Evolutionary conservation across 2,888 invertebrate species (phyloP).

Genomic region (Meiosimyza platycephala): DNA sequence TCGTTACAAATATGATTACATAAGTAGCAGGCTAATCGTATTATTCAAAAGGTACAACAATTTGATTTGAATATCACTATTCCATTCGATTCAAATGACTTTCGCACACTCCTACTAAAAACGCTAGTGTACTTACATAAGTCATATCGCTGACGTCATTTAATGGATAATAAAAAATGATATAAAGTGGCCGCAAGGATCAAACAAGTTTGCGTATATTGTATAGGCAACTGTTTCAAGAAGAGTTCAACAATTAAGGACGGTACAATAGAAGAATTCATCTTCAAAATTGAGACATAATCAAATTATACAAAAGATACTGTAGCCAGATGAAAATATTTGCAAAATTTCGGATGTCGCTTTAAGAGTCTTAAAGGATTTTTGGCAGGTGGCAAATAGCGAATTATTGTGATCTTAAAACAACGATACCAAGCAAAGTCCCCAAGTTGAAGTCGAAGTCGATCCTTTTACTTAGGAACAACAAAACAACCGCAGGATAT

Average conservation of each 20-base stretch:
- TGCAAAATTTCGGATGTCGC: slow-evolving; percentile 24
- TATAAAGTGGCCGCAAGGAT: background rate
- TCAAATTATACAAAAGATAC: background rate
- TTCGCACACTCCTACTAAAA: too few relatives aligned
- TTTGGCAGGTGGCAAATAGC: slow-evolving; percentile 49
- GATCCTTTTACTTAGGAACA: background rate
- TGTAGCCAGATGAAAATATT: slow-evolving; percentile 7
- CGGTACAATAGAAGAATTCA: background rate
- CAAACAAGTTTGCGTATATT: too few relatives aligned
- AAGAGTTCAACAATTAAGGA: background rate
- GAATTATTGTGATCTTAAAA: slow-evolving; percentile 43
- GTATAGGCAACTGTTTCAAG: too few relatives aligned
- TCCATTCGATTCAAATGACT: too few relatives aligned
- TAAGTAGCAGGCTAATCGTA: too few relatives aligned
- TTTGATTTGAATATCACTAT: too few relatives aligned
- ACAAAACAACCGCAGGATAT: slow-evolving; percentile 45
- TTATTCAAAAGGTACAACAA: too few relatives aligned
- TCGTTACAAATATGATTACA: too few relatives aligned
- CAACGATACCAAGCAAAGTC: background rate
- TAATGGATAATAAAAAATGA: slow-evolving; percentile 34
- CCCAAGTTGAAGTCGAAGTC: slow-evolving; percentile 16
- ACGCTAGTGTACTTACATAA: background rate
- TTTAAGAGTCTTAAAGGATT: slow-evolving; percentile 31
- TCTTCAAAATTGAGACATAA: slow-evolving; percentile 1
- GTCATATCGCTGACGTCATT: slow-evolving; percentile 20